Base-by-base conservation (phyloP, 2,888 invertebrate species). In the Mythimna pallens region DNA sequence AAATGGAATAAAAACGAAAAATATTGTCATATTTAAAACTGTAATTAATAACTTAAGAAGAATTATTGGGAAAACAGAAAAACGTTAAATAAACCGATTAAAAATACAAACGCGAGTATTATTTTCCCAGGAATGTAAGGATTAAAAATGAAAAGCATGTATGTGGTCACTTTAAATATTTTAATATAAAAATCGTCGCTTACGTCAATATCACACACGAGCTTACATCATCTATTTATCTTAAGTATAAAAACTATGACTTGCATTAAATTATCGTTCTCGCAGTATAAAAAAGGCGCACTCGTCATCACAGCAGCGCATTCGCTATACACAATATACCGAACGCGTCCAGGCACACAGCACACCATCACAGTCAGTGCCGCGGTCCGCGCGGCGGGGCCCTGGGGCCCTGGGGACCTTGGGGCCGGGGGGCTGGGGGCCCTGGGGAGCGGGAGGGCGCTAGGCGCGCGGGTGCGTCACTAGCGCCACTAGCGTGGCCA, bases 241-340 rank as follows among this genome's bases (percentile, higher is more conserved):
- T 92, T 96, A 94, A 82, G 95, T 96, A 96, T 96, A 96, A 96
- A 96, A 96, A 96, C 96, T 96, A 96, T 96, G 96, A 96, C 96
- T 96, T 95, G 88, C 91, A 93, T 95, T 96, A 96, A 96, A 95
- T 95, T 92, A 96, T 93, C 90, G 93, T 95, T 94, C 95, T 93
- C 91, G 88, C 92, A 91, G 92, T 95, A 95, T 92, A 94, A 94
- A 80, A 94, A 94, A 91, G 90, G 85, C 90, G 89, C 93, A 94
- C 91, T 93, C 92, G 89, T 92, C 92, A 94, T 93, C 94, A 94
- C 95, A 94, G 91, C 87, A 90, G 86, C 85, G 90, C 94, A 91
- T 94, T 93, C 94, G 92, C 92, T 94, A 93, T 94, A 94, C 92
- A 95, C 94, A 93, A 93, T 92, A 93, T 93, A 94, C 88, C 92